Evolutionary conservation across 2,113 vertebrate genomes (phyloP).

Genomic region (Prinia subflava): DNA sequence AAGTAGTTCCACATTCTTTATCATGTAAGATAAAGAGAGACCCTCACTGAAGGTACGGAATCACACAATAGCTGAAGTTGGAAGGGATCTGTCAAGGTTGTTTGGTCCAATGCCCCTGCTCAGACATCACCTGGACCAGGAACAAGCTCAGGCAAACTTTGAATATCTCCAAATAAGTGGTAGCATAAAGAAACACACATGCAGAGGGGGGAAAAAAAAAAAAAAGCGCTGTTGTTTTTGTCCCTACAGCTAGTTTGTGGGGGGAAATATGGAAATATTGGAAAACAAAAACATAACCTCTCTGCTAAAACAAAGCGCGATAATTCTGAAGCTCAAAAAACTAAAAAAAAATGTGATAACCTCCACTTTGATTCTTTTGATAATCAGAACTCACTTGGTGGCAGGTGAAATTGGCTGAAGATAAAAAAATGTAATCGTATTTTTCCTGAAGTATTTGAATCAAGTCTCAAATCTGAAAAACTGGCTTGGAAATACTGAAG

Average conservation of each 20-base stretch:
- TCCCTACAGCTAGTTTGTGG: not conserved
- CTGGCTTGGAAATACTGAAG: not conserved
- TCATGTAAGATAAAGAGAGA: not conserved
- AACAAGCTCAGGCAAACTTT: not conserved
- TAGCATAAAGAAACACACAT: not conserved
- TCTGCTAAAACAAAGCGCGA: not conserved
- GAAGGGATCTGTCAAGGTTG: not conserved
- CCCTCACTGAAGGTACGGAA: not conserved
- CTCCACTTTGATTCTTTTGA: not conserved
- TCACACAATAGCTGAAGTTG: not conserved
- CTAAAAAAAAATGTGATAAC: not conserved
- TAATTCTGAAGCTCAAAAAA: not conserved
- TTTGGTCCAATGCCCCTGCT: rapidly evolving
- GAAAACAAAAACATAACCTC: not conserved
- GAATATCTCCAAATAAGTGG: not conserved
- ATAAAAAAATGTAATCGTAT: not conserved
- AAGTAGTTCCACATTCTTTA: not conserved
- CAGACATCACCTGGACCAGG: not conserved
- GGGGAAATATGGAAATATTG: rapidly evolving
- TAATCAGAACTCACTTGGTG: not conserved
- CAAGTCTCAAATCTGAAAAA: not conserved
- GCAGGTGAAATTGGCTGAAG: not conserved
- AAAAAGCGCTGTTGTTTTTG: not conserved
- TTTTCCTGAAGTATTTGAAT: not conserved
- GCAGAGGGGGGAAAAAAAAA: too few species aligned